A percentile compares a stretch with the other conserved stretches of the same genome.
phyloP scores from a whole-genome alignment of 2,113 vertebrate species.

The Cottus gobio region DNA sequence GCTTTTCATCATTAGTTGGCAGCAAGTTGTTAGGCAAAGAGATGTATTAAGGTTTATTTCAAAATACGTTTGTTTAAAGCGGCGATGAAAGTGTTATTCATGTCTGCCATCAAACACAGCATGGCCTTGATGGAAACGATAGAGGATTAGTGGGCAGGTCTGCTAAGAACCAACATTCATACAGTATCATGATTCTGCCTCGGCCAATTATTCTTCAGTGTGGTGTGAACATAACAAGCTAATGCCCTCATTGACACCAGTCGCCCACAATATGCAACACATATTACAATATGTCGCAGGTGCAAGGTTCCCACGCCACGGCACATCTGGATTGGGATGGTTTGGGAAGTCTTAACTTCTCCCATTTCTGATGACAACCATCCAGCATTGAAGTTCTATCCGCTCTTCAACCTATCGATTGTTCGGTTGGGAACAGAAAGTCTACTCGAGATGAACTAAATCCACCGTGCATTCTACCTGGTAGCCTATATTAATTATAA shows the following conservation, averaged over 20 bases:
- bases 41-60: conserved; percentile 32
- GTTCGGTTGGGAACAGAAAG: no score
- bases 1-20: conserved; percentile 64
- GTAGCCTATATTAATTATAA: no score
- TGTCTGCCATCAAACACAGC: conserved; percentile 45
- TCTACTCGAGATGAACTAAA: not conserved
- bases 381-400: not conserved
- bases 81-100: conserved; percentile 52
- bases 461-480: not conserved
- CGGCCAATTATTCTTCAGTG: conserved; percentile 52
- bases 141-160: conserved; percentile 43
- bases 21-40: conserved; percentile 39
- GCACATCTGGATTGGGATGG: conserved; percentile 19
- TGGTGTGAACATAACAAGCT: conserved; percentile 4
- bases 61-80: conserved; percentile 52
- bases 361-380: conserved; percentile 30
- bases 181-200: conserved; percentile 46
- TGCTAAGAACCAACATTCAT: conserved; percentile 28
- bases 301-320: conserved; percentile 1
- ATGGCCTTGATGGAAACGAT: conserved; percentile 47
- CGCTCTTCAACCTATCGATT: not conserved
- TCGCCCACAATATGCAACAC: conserved; percentile 26
- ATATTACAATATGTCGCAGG: not conserved
- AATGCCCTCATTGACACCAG: conserved; percentile 26
- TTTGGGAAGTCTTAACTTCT: conserved; percentile 19